A percentile compares a stretch with the other conserved stretches of the same genome.
Conservation (phyloP, 2,888 invertebrate species). For the Andrena chrysosceles region DNA sequence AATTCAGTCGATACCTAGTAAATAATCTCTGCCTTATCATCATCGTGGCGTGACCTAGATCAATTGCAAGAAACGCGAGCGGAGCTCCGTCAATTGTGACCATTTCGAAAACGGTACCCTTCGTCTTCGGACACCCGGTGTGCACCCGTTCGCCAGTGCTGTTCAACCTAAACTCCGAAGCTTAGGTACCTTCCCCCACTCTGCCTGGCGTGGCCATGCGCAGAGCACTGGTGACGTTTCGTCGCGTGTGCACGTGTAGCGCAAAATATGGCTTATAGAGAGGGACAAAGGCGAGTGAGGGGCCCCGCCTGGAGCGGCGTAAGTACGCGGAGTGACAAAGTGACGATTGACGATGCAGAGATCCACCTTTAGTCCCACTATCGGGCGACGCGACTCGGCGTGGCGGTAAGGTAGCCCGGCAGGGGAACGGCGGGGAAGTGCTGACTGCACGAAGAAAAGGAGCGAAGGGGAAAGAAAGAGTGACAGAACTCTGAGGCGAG, state of each 20-base stretch:
- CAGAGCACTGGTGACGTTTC: no score
- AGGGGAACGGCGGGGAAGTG: slow-evolving; percentile 50
- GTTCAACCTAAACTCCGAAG: no score
- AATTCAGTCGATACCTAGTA: no score
- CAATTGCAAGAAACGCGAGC: no score
- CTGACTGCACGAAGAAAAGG: slow-evolving; percentile 75
- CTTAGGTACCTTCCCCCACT: no score
- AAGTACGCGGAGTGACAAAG: slow-evolving; percentile 70
- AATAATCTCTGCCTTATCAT: no score
- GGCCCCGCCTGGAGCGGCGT: no score
- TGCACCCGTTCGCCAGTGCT: slow-evolving; percentile 21
- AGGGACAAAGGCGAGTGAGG: no score
- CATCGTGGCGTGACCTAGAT: no score
- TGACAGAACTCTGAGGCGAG: slow-evolving; percentile 44
- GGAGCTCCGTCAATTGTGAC: not conserved
- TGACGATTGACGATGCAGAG: slow-evolving; percentile 74
- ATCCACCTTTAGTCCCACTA: slow-evolving; percentile 57
- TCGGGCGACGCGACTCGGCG: slow-evolving; percentile 22
- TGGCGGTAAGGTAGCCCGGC: slow-evolving; percentile 16
- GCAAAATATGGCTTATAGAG: no score
- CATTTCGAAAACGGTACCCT: not conserved
- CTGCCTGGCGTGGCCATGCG: no score
- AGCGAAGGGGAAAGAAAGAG: slow-evolving; percentile 74
- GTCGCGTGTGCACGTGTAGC: no score
- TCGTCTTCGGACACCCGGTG: slow-evolving; percentile 57